Evolutionary conservation across 2,888 invertebrate genomes (phyloP).

Genomic region (Odontocerum albicorne): DNA sequence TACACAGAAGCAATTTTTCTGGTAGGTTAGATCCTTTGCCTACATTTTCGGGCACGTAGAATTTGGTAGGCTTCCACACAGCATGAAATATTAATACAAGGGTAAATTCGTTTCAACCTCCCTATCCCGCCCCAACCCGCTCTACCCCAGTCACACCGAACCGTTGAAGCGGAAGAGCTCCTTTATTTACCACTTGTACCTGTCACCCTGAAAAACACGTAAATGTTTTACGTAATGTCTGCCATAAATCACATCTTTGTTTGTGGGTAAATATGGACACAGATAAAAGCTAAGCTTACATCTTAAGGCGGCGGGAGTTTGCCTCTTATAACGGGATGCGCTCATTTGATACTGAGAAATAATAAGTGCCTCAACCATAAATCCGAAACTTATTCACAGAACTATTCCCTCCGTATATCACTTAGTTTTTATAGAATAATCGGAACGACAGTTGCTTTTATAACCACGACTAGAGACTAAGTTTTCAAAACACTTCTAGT

Average conservation of each 20-base stretch:
- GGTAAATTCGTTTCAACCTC: conserved; percentile 30
- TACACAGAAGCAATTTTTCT: conserved; percentile 22
- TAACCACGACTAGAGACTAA: no score
- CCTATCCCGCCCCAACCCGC: not conserved
- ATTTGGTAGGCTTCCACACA: conserved; percentile 16
- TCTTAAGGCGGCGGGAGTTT: conserved; percentile 15
- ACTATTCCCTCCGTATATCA: no score
- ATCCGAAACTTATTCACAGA: no score
- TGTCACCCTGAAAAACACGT: conserved; percentile 36
- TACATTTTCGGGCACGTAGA: conserved; percentile 12
- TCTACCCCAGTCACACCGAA: not conserved
- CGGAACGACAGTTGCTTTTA: no score
- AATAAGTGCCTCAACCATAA: no score
- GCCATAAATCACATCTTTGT: conserved; percentile 36
- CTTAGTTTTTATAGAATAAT: no score
- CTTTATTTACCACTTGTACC: conserved; percentile 37
- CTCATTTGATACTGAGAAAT: no score
- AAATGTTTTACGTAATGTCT: conserved; percentile 35
- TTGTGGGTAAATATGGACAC: conserved; percentile 31
- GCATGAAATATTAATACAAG: conserved; percentile 36
- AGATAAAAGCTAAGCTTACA: conserved; percentile 18
- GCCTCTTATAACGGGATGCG: not conserved
- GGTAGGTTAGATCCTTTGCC: conserved; percentile 19
- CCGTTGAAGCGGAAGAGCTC: conserved; percentile 31
- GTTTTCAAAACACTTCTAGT: no score